These are phyloP conservation scores for Eristalis intricaria DNA, from an alignment of 2,888 invertebrate species.

Conservation along the genomic window DNA sequence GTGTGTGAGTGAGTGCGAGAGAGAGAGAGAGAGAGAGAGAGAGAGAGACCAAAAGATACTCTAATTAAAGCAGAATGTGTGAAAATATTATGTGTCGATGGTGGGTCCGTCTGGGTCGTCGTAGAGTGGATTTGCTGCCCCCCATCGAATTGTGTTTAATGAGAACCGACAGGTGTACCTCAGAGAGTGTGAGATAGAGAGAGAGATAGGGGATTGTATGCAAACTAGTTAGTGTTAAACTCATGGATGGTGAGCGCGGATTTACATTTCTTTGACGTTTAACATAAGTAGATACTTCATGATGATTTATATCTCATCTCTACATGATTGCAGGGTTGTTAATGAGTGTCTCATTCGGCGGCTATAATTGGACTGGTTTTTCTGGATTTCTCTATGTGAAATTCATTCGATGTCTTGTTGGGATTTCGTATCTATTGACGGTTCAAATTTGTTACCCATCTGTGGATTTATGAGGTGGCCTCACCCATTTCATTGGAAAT, in stretches of 20 bases:
- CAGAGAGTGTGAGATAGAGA: neutral
- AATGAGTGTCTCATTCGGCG: constrained; percentile 30
- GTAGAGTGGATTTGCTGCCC: neutral
- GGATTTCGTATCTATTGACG: neutral
- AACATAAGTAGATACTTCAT: constrained; percentile 40
- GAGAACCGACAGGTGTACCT: constrained; percentile 64
- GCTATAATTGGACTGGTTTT: constrained; percentile 32
- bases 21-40: no score
- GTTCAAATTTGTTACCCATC: neutral
- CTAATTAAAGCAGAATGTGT: constrained; percentile 67
- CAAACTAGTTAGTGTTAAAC: constrained; percentile 41
- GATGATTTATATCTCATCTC: constrained; percentile 46
- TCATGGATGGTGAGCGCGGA: constrained; percentile 38
- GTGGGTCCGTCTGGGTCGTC: neutral
- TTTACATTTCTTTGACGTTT: constrained; percentile 52
- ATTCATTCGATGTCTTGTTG: neutral
- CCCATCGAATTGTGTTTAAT: constrained; percentile 64
- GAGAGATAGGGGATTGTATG: constrained; percentile 17
- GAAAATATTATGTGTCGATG: constrained; percentile 54
- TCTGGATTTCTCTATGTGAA: constrained; percentile 12
- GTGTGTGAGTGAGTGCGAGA: no score
- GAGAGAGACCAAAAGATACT: constrained; percentile 1
- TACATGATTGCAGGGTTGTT: constrained; percentile 46
- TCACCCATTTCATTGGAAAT: neutral
- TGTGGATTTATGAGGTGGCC: neutral